These are phyloP conservation scores for Agelastica alni DNA, from an alignment of 2,888 invertebrate species.

Conservation along the genomic window DNA sequence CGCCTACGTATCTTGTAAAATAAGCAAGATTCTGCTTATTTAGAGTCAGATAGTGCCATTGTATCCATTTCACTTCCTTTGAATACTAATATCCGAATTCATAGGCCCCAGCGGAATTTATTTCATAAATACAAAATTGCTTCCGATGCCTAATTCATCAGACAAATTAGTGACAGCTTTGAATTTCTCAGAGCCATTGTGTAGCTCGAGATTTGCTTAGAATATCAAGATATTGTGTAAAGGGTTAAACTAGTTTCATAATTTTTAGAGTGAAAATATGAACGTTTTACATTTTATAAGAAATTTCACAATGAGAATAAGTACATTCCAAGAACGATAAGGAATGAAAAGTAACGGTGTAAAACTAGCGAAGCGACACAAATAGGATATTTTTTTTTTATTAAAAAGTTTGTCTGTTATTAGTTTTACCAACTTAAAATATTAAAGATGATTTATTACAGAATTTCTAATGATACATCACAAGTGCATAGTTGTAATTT, in stretches of 20 bases:
- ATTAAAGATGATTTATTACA: too few relatives aligned
- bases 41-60: constrained; percentile 1
- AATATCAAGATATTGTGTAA: constrained; percentile 10
- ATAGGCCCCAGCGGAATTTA: constrained; percentile 13
- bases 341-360: too few relatives aligned
- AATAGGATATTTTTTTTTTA: too few relatives aligned
- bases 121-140: constrained; percentile 22
- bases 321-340: too few relatives aligned
- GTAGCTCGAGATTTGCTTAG: constrained; percentile 2
- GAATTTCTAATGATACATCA: too few relatives aligned
- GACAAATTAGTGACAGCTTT: constrained; percentile 19
- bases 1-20: not conserved
- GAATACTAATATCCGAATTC: constrained; percentile 16
- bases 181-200: constrained; percentile 9
- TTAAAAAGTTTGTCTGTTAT: too few relatives aligned
- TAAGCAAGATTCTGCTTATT: constrained; percentile 7
- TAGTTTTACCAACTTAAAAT: too few relatives aligned
- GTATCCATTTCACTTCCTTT: constrained; percentile 17
- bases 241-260: not conserved
- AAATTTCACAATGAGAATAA: too few relatives aligned
- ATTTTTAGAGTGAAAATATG: not conserved
- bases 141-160: constrained; percentile 15
- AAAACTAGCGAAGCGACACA: too few relatives aligned
- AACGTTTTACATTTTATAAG: too few relatives aligned
- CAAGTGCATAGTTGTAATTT: too few relatives aligned